Percentiles rank a stretch among this genome's conserved stretches.
Conservation (phyloP, 1,140 invertebrate species). For the Zaprionus vittiger region DNA sequence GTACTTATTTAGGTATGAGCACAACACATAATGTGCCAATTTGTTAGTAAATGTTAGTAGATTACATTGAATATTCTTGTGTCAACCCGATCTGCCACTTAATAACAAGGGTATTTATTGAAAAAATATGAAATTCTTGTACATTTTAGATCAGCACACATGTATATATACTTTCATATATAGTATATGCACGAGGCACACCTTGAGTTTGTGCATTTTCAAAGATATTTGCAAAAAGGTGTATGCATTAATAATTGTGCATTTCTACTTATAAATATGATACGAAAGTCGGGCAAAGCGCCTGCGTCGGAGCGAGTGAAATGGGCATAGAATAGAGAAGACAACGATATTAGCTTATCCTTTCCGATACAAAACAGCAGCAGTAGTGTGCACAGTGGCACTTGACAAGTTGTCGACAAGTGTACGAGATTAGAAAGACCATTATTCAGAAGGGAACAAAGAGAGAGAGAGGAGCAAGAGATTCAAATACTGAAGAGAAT, state of each 20-base stretch:
- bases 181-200: constrained; percentile 33
- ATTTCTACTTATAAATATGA: constrained; percentile 74
- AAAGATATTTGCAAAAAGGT: constrained; percentile 38
- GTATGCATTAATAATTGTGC: constrained; percentile 66
- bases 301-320: constrained; percentile 55
- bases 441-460: constrained; percentile 60
- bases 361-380: constrained; percentile 29
- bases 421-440: constrained; percentile 54
- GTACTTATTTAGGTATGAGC: background rate
- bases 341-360: constrained; percentile 22
- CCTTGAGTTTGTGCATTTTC: constrained; percentile 52
- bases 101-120: constrained; percentile 8
- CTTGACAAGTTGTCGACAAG: constrained; percentile 59
- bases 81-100: background rate
- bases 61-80: background rate
- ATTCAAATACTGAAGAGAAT: background rate
- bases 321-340: constrained; percentile 20
- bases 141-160: constrained; percentile 19
- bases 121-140: constrained; percentile 26
- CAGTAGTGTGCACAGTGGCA: constrained; percentile 21
- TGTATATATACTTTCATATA: background rate
- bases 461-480: background rate
- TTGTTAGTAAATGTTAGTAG: no score
- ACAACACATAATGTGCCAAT: no score
- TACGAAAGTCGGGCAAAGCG: constrained; percentile 53